A percentile compares a stretch with the other conserved stretches of the same genome.
phyloP scores from a whole-genome alignment of 2,113 vertebrate genomes.

The Sebastes fasciatus region DNA sequence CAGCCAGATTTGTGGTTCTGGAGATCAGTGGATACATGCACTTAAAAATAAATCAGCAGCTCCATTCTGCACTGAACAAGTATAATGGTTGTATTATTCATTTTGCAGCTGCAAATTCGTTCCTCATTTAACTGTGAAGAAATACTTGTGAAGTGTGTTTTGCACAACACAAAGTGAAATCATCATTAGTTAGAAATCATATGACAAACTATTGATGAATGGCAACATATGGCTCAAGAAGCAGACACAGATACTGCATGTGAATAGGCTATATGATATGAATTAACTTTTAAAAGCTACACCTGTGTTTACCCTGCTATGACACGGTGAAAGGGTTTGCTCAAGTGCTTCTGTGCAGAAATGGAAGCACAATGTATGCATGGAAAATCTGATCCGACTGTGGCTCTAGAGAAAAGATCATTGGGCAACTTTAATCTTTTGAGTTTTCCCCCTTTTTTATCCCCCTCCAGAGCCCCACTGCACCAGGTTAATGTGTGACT shows the following conservation, averaged over 20 bases:
- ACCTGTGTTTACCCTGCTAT: background rate
- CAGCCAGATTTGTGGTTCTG: background rate
- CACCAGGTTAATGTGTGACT: constrained; percentile 1
- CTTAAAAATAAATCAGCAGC: background rate
- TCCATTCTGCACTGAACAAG: no score
- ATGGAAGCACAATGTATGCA: background rate
- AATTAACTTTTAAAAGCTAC: background rate
- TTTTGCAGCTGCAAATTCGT: background rate
- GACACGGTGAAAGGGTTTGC: background rate
- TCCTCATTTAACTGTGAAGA: no score
- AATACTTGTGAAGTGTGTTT: no score
- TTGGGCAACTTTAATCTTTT: background rate
- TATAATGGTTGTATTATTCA: no score
- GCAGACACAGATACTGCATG: no score
- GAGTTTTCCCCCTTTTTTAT: background rate
- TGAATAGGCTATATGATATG: no score
- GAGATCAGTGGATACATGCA: background rate
- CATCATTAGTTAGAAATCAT: no score
- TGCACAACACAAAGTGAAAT: no score
- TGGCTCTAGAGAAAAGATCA: no score
- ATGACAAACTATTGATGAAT: no score
- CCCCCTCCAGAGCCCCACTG: background rate
- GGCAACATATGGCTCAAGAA: no score
- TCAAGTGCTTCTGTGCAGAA: background rate
- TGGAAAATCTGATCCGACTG: background rate